A percentile compares a stretch with the other conserved stretches of the same genome.
phyloP scores from a whole-genome alignment of 2,888 invertebrate species.

The Atethmia centrago region DNA sequence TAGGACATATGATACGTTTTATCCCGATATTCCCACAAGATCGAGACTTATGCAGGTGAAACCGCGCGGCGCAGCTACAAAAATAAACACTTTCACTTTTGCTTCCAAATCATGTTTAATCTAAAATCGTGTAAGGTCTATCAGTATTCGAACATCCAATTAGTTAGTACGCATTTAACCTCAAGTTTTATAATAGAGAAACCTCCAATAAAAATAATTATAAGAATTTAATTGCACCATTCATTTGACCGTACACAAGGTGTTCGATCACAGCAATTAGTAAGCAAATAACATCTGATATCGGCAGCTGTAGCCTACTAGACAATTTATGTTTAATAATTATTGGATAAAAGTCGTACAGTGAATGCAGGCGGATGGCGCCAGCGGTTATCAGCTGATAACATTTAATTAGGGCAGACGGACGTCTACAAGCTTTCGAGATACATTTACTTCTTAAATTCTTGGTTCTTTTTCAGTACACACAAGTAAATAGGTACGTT shows the following conservation, averaged over 20 bases:
- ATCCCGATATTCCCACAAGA: too few relatives aligned
- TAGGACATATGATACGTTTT: too few relatives aligned
- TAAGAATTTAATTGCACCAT: slow-evolving; percentile 27
- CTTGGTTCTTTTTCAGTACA: slow-evolving; percentile 36
- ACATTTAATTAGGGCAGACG: slow-evolving; percentile 72
- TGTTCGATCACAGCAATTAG: slow-evolving; percentile 48
- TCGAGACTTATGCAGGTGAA: too few relatives aligned
- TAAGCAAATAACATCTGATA: slow-evolving; percentile 38
- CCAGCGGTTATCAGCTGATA: slow-evolving; percentile 80
- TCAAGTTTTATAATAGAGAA: background rate
- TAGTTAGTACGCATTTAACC: slow-evolving; percentile 5
- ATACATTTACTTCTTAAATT: slow-evolving; percentile 51
- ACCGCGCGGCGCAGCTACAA: too few relatives aligned
- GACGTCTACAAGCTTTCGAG: slow-evolving; percentile 53
- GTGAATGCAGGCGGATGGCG: slow-evolving; percentile 68
- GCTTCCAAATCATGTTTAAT: background rate
- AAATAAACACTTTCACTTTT: slow-evolving; percentile 6
- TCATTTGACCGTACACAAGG: slow-evolving; percentile 32
- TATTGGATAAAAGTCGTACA: slow-evolving; percentile 47
- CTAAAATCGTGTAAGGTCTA: slow-evolving; percentile 6
- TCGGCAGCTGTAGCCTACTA: slow-evolving; percentile 31
- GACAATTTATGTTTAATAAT: slow-evolving; percentile 43
- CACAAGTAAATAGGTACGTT: background rate
- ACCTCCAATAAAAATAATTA: slow-evolving; percentile 10
- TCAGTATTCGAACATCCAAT: slow-evolving; percentile 1